Percentiles rank a stretch among this genome's conserved stretches.
Evolutionary conservation across 2,113 vertebrate genomes (phyloP).

Genomic region (Oreochromis spilurus): DNA sequence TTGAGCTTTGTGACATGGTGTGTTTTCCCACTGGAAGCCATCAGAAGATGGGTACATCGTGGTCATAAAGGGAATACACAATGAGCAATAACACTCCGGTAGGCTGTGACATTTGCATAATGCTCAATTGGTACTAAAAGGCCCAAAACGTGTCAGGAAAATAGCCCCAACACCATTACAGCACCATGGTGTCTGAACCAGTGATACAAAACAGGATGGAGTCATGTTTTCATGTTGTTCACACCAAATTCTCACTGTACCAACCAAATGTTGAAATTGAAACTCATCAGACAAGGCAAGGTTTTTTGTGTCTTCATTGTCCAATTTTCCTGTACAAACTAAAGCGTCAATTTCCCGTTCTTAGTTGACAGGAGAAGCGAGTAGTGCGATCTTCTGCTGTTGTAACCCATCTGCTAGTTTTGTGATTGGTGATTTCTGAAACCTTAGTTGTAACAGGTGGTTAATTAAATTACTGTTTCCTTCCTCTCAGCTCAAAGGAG

Average conservation of each 20-base stretch:
- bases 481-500: not conserved
- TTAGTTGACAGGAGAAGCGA: not conserved
- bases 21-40: not conserved
- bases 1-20: rapidly evolving
- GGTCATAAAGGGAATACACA: not conserved
- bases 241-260: not conserved
- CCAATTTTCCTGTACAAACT: not conserved
- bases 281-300: not conserved
- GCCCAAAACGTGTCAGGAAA: not conserved
- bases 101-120: not conserved
- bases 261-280: not conserved
- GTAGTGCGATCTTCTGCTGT: not conserved
- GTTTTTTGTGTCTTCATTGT: not conserved
- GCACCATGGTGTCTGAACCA: rapidly evolving
- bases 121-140: not conserved
- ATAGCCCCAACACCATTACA: not conserved
- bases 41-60: not conserved
- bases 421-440: not conserved
- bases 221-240: not conserved
- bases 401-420: not conserved
- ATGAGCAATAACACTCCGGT: not conserved
- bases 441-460: not conserved
- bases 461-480: not conserved
- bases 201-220: not conserved
- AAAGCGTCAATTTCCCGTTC: not conserved